A percentile compares a stretch with the other conserved stretches of the same genome.
Conservation (phyloP, 2,888 invertebrate species). For the Auanema sp. region DNA sequence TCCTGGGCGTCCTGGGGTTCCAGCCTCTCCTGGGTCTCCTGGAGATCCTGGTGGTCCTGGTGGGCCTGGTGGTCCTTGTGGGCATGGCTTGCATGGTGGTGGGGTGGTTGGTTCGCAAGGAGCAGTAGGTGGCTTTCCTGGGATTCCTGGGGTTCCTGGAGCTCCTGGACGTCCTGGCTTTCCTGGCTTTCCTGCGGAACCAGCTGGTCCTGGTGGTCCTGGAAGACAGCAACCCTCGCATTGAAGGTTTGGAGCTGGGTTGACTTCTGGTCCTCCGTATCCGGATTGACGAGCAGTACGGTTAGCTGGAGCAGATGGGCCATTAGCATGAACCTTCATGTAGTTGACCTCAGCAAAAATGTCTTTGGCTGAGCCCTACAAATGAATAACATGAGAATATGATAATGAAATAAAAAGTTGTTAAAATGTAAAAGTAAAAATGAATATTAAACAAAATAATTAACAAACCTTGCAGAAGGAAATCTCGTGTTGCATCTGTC, state of each 20-base stretch:
- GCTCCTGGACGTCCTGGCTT: constrained; percentile 51
- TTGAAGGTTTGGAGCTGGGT: constrained; percentile 49
- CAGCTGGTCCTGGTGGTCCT: constrained; percentile 60
- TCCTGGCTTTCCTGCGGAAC: constrained; percentile 59
- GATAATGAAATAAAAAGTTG: constrained; percentile 8
- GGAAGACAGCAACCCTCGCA: constrained; percentile 55
- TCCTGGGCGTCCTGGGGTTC: constrained; percentile 53
- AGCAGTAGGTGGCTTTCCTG: constrained; percentile 57
- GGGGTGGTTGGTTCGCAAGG: constrained; percentile 63
- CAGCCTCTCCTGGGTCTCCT: constrained; percentile 52
- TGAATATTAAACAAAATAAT: constrained; percentile 1
- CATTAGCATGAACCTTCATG: constrained; percentile 55
- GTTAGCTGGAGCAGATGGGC: constrained; percentile 51
- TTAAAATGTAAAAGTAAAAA: constrained; percentile 2
- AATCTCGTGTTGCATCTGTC: constrained; percentile 64
- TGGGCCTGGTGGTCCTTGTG: constrained; percentile 55
- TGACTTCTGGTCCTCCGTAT: constrained; percentile 57
- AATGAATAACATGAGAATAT: constrained; percentile 7
- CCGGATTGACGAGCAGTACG: constrained; percentile 63
- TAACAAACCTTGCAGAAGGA: constrained; percentile 61
- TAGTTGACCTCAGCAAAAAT: constrained; percentile 63
- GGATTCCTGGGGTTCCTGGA: constrained; percentile 48
- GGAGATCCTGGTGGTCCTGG: constrained; percentile 47
- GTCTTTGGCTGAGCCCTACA: constrained; percentile 64
- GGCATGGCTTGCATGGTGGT: constrained; percentile 60